A percentile compares a stretch with the other conserved stretches of the same genome.
These are phyloP conservation scores for Cirrhinus molitorella DNA, from an alignment of 2,797 vertebrate genomes.

Conservation along the genomic window DNA sequence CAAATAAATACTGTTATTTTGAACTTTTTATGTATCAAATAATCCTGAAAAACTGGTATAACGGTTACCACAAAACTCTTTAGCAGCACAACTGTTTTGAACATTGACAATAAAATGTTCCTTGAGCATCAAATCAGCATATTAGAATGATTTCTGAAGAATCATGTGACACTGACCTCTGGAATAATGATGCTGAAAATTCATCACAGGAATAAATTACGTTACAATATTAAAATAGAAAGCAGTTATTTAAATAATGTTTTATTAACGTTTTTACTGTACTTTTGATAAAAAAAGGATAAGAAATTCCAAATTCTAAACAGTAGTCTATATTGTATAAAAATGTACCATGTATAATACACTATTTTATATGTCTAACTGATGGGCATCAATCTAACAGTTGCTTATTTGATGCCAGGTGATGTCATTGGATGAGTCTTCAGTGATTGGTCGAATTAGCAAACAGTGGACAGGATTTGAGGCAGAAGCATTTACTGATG, in stretches of 20 bases:
- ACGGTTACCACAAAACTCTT: neutral
- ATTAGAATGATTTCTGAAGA: neutral
- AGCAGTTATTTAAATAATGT: too few relatives aligned
- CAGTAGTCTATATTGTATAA: neutral
- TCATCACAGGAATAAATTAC: neutral
- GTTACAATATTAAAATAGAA: too few relatives aligned
- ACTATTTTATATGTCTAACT: neutral
- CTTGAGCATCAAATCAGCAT: neutral
- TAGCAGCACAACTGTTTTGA: neutral
- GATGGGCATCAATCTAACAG: neutral
- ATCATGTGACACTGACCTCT: neutral
- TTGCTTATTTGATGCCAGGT: conserved; percentile 16
- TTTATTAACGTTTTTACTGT: too few relatives aligned
- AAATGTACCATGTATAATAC: neutral
- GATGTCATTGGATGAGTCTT: conserved; percentile 70
- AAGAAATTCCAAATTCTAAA: neutral
- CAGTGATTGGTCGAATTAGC: conserved; percentile 75
- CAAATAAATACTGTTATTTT: too few relatives aligned
- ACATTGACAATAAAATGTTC: neutral
- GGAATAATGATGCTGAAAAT: neutral
- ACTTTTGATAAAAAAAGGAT: neutral
- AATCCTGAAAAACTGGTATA: too few relatives aligned
- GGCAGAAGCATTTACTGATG: conserved; percentile 73
- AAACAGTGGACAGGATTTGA: conserved; percentile 83
- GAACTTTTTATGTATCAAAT: too few relatives aligned